Evolutionary conservation across 2,797 vertebrate genomes (phyloP), one percentile per base, ranked within the genome.

Genomic region (Chromobotia macracanthus): DNA sequence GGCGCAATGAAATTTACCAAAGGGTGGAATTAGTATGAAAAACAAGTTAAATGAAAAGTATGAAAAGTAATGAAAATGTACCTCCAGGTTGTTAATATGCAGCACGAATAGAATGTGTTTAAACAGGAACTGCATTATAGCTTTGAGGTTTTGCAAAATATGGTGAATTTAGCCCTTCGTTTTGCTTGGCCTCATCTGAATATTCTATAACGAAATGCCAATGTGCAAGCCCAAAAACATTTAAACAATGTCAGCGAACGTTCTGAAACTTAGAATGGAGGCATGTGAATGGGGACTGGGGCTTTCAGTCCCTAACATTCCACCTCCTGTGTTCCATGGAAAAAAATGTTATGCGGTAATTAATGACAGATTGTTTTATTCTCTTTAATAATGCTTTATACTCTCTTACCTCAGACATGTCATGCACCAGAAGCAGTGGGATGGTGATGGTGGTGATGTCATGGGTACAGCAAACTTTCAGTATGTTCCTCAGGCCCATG

Each of bases 401-500:
- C 28, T 28, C 12, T 23, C 93, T 94, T 84, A 99, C 97, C 94
- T 99, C 98, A 0, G 97, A 96, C 98, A 99, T 99, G 79, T 97
- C 95, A 0, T 99, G 98, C 61, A 98, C 96, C 75, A 99, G 91
- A 65, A 99, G 91, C 82, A 99, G 94, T 4, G 98, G 97, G 60
- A 99, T 90, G 25, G 96, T 99, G 85, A 99, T 93, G 1, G 96
- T 99, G 71, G 96, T 99, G 89, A 98, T 87, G 84, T 99, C 98
- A 0, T 98, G 97, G 0, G 96, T 98, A 81, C 98, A 99, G 92
- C 98, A 99, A 48, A 99, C 96, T 87, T 99, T 99, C 82, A 99
- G 94, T 82, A 99, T 98, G 90, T 99, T 99, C n/a, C 98, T 93
- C 74, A 99, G 89, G 9, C 98, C 98, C 97, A 99, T 99, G 80